Evolutionary conservation across 2,888 invertebrate genomes (phyloP).

Genomic region (Beris morrisii): DNA sequence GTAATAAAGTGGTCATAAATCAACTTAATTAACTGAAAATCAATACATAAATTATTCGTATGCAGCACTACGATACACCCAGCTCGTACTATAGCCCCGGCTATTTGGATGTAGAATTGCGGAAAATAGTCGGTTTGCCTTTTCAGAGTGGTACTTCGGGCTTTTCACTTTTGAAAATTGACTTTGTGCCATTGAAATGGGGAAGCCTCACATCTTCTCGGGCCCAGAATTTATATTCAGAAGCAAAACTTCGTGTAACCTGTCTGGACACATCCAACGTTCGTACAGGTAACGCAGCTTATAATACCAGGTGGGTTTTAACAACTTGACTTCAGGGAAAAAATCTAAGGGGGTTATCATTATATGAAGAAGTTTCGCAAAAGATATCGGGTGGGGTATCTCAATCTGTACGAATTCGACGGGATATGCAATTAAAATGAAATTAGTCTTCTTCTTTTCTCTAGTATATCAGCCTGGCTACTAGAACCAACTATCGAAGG

Average conservation of each 20-base stretch:
- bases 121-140: too few relatives aligned
- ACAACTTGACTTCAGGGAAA: neutral
- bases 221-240: too few relatives aligned
- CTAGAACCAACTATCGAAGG: neutral
- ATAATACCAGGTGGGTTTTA: constrained; percentile 26
- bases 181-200: constrained; percentile 23
- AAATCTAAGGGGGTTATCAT: neutral
- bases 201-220: too few relatives aligned
- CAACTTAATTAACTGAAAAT: constrained; percentile 53
- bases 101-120: too few relatives aligned
- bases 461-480: constrained; percentile 1
- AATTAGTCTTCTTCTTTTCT: constrained; percentile 28
- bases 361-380: constrained; percentile 12
- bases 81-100: constrained; percentile 26
- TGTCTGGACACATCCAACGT: too few relatives aligned
- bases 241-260: too few relatives aligned
- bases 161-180: constrained; percentile 25
- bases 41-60: constrained; percentile 49
- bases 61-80: constrained; percentile 25
- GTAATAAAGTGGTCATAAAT: constrained; percentile 51
- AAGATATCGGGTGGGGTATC: constrained; percentile 17
- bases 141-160: too few relatives aligned
- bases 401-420: constrained; percentile 26
- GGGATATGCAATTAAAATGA: constrained; percentile 32
- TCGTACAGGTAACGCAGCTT: too few relatives aligned